Evolutionary conservation across 2,888 invertebrate genomes (phyloP).

Genomic region (Cecidostiba fungosa): DNA sequence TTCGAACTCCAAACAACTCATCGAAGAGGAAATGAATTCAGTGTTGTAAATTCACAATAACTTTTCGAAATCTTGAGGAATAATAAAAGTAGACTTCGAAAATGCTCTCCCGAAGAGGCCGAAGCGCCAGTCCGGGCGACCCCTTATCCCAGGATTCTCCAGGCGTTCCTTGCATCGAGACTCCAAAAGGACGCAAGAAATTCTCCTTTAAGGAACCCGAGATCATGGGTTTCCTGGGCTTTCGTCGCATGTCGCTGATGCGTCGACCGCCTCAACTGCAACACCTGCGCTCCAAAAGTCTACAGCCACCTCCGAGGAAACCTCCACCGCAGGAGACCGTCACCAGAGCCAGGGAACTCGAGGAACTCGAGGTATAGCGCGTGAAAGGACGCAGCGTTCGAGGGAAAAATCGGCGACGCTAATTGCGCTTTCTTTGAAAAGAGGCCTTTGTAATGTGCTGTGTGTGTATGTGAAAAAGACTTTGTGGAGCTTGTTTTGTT

Average conservation of each 20-base stretch:
- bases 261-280: conserved; percentile 66
- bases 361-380: conserved; percentile 77
- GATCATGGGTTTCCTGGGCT: conserved; percentile 82
- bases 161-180: conserved; percentile 63
- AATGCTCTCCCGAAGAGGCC: conserved; percentile 55
- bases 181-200: conserved; percentile 88
- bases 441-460: background rate
- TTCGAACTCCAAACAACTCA: too few relatives aligned
- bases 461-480: background rate
- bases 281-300: conserved; percentile 61
- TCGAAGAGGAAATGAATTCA: too few relatives aligned
- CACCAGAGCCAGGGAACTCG: conserved; percentile 64
- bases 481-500: background rate
- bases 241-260: conserved; percentile 57
- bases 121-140: conserved; percentile 58
- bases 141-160: background rate
- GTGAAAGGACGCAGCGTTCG: conserved; percentile 4
- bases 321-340: conserved; percentile 64
- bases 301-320: conserved; percentile 58
- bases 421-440: background rate
- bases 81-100: background rate
- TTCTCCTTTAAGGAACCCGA: conserved; percentile 92
- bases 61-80: too few relatives aligned
- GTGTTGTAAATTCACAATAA: too few relatives aligned
- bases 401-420: background rate